phyloP scores from a whole-genome alignment of 2,797 vertebrate species.

The Choloepus didactylus region DNA sequence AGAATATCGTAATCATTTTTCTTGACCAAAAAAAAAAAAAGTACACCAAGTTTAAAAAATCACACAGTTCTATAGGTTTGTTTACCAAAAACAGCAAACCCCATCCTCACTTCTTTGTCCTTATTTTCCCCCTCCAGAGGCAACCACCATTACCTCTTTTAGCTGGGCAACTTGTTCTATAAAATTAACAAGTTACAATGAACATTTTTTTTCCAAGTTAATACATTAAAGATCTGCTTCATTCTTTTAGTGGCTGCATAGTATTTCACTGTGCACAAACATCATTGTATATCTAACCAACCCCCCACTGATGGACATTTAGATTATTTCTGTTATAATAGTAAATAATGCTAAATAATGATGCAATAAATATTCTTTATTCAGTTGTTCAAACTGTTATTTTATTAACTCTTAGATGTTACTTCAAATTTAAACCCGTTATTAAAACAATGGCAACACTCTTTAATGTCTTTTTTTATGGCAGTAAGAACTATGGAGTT shows the following conservation, averaged over 20 bases:
- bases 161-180: slow-evolving; percentile 22
- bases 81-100: neutral
- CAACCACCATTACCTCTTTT: neutral
- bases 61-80: neutral
- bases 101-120: neutral
- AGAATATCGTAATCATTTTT: slow-evolving; percentile 16
- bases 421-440: slow-evolving; percentile 55
- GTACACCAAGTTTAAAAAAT: slow-evolving; percentile 16
- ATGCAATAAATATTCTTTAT: neutral
- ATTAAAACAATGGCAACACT: slow-evolving; percentile 46
- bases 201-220: slow-evolving; percentile 17
- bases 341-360: neutral
- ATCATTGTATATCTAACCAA: neutral
- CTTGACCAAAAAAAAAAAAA: neutral
- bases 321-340: neutral
- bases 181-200: slow-evolving; percentile 16
- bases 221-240: neutral
- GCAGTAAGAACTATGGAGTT: slow-evolving; percentile 53
- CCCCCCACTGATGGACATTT: neutral
- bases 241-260: slow-evolving; percentile 11
- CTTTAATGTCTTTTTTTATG: slow-evolving; percentile 45
- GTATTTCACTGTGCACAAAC: neutral
- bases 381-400: neutral
- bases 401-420: neutral
- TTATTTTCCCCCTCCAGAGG: neutral